These are phyloP conservation scores for Thumatha senex DNA, from an alignment of 2,888 invertebrate species.

Conservation along the genomic window DNA sequence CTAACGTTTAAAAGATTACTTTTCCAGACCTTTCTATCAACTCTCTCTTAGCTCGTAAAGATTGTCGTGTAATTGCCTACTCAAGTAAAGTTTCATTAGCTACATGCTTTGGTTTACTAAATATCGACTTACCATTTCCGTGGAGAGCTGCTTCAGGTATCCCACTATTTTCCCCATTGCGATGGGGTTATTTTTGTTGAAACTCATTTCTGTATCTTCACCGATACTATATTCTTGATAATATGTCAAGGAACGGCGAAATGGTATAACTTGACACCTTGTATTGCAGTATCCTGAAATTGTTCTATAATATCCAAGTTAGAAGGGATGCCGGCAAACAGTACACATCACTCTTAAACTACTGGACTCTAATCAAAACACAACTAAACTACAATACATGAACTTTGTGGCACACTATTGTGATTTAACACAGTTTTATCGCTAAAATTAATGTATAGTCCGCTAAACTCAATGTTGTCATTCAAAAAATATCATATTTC, in stretches of 20 bases:
- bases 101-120: not conserved
- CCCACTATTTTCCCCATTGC: constrained; percentile 80
- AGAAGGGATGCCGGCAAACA: constrained; percentile 57
- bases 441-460: constrained; percentile 36
- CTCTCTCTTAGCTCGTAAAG: constrained; percentile 36
- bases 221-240: constrained; percentile 34
- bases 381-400: constrained; percentile 23
- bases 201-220: constrained; percentile 73
- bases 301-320: constrained; percentile 70
- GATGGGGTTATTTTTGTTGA: constrained; percentile 80
- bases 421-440: constrained; percentile 61
- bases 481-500: constrained; percentile 56
- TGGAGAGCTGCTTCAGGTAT: constrained; percentile 78
- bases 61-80: not conserved
- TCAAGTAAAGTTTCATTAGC: not conserved
- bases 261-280: constrained; percentile 66
- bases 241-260: constrained; percentile 72
- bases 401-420: constrained; percentile 43
- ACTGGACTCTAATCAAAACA: constrained; percentile 29
- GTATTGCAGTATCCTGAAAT: constrained; percentile 52
- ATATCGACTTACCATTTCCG: constrained; percentile 72
- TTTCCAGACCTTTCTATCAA: constrained; percentile 60
- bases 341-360: constrained; percentile 56
- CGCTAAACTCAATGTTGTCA: constrained; percentile 43
- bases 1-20: not conserved